These are phyloP conservation scores for Zaprionus capensis DNA, from an alignment of 1,140 invertebrate species.

Conservation along the genomic window DNA sequence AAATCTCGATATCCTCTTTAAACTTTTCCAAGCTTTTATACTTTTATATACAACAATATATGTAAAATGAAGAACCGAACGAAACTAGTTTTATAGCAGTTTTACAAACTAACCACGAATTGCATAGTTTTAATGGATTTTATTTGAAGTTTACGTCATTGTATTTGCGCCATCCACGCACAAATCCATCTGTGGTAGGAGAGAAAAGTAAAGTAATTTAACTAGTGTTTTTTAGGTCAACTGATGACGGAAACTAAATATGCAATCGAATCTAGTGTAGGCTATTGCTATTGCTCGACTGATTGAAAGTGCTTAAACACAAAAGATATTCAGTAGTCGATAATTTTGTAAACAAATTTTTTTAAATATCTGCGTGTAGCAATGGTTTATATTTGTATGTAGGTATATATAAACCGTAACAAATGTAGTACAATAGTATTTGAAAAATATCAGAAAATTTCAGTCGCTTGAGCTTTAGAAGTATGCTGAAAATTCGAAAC, in stretches of 20 bases:
- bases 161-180: constrained; percentile 41
- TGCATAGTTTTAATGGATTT: constrained; percentile 80
- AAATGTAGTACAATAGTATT: constrained; percentile 37
- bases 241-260: constrained; percentile 64
- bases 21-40: constrained; percentile 81
- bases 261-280: constrained; percentile 59
- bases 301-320: constrained; percentile 67
- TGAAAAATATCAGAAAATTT: constrained; percentile 51
- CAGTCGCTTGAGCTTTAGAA: constrained; percentile 83
- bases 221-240: constrained; percentile 72
- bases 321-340: constrained; percentile 45
- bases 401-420: constrained; percentile 24
- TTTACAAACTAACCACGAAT: constrained; percentile 77
- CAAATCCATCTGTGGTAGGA: constrained; percentile 54
- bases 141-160: constrained; percentile 66
- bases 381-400: constrained; percentile 8
- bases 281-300: constrained; percentile 82
- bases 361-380: constrained; percentile 49
- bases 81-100: constrained; percentile 83
- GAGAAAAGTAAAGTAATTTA: constrained; percentile 58
- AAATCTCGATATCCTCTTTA: constrained; percentile 61
- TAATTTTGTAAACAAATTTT: constrained; percentile 76
- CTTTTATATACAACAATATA: constrained; percentile 78
- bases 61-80: constrained; percentile 78
- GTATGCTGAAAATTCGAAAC: constrained; percentile 49